phyloP scores from a whole-genome alignment of 53 echinoderm and acorn worm genomes.

The Henricia sp. region DNA sequence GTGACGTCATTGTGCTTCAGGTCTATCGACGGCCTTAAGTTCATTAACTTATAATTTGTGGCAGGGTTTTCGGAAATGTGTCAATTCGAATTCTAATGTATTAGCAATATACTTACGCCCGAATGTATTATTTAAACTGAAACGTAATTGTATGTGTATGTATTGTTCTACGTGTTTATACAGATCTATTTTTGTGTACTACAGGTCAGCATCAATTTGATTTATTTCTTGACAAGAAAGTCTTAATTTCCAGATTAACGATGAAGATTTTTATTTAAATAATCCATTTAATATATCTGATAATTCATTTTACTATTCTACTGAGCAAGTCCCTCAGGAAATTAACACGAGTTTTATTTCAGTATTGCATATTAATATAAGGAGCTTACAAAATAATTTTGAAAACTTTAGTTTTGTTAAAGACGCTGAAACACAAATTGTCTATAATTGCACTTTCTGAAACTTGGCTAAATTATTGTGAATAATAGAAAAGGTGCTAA shows the following conservation, averaged over 20 bases:
- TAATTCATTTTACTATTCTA: background rate
- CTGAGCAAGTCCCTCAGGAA: background rate
- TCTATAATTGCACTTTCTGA: slow-evolving; percentile 41
- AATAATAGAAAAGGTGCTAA: background rate
- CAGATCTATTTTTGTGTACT: background rate
- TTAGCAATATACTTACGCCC: too few species aligned
- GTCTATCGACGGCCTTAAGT: too few species aligned
- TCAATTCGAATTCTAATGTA: too few species aligned
- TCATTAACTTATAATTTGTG: too few species aligned
- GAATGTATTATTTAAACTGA: too few species aligned
- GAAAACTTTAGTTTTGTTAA: slow-evolving; percentile 5
- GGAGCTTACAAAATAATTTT: slow-evolving; percentile 5
- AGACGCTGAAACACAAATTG: slow-evolving; percentile 4
- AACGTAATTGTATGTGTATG: too few species aligned
- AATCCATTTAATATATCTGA: background rate
- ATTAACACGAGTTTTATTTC: too few species aligned
- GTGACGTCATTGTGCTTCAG: background rate
- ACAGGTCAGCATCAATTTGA: background rate
- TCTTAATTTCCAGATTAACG: background rate
- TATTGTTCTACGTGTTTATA: too few species aligned
- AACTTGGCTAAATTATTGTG: slow-evolving; percentile 22
- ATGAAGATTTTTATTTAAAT: background rate
- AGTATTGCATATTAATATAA: slow-evolving; percentile 22
- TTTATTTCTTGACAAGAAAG: background rate
- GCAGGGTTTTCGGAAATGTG: too few species aligned